phyloP scores from a whole-genome alignment of 1,140 invertebrate species.

The Microvelia longipes region DNA sequence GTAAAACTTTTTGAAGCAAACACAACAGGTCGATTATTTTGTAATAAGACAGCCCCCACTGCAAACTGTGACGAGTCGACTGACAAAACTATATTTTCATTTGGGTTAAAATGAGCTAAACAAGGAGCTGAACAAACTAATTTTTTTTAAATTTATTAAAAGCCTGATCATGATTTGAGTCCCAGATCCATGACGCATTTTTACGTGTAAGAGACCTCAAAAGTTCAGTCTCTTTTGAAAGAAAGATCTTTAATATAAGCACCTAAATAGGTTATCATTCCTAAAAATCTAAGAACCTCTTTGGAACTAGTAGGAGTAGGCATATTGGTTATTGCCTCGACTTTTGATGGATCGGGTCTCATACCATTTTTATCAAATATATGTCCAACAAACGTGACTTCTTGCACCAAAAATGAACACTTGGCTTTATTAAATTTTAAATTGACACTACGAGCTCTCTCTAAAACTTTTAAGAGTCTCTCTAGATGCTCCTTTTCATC shows the following conservation, averaged over 20 bases:
- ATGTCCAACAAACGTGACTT: background rate
- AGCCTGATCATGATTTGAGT: background rate
- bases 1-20: no score
- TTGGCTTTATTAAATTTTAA: background rate
- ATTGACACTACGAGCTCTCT: background rate
- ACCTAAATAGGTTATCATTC: background rate
- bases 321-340: background rate
- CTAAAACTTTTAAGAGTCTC: background rate
- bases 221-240: background rate
- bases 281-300: background rate
- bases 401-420: background rate
- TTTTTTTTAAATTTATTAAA: background rate
- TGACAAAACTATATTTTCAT: background rate
- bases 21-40: no score
- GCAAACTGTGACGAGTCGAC: background rate
- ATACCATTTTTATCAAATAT: background rate
- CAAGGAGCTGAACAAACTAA: background rate
- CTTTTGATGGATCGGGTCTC: background rate
- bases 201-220: background rate
- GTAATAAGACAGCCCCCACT: background rate
- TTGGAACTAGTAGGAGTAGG: background rate
- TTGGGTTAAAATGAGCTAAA: background rate
- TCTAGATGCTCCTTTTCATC: background rate
- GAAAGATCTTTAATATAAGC: background rate
- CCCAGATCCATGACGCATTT: background rate